Percentiles rank a stretch among this genome's conserved stretches.
These are phyloP conservation scores for Oxytorus armatus DNA, from an alignment of 2,888 invertebrate genomes.

Conservation along the genomic window DNA sequence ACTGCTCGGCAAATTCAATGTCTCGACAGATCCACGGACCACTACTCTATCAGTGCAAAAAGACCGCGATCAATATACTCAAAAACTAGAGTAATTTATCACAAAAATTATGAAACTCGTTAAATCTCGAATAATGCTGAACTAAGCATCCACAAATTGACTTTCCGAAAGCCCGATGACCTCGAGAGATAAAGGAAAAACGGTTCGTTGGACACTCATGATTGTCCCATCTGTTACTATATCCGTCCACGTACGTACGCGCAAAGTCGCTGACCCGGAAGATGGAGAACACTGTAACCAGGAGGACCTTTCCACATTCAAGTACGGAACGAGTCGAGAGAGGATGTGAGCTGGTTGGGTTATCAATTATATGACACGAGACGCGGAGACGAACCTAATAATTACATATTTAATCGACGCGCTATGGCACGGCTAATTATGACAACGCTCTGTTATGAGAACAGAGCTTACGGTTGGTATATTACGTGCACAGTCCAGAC, in stretches of 20 bases:
- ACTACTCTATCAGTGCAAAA: no score
- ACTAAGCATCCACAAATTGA: not conserved
- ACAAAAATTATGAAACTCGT: not conserved
- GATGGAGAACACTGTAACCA: slow-evolving; percentile 16
- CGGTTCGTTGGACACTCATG: slow-evolving; percentile 50
- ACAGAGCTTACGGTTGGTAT: slow-evolving; percentile 12
- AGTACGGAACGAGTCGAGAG: slow-evolving; percentile 22
- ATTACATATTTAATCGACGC: slow-evolving; percentile 56
- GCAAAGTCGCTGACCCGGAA: slow-evolving; percentile 59
- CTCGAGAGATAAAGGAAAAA: slow-evolving; percentile 52
- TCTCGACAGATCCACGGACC: no score
- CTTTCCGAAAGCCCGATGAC: slow-evolving; percentile 37
- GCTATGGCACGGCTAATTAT: slow-evolving; percentile 51
- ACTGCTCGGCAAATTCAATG: no score
- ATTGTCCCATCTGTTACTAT: not conserved
- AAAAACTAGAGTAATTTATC: not conserved
- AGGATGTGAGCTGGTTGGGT: slow-evolving; percentile 35
- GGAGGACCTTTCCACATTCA: slow-evolving; percentile 30
- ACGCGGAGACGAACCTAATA: slow-evolving; percentile 54
- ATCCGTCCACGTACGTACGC: slow-evolving; percentile 17
- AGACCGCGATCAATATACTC: no score
- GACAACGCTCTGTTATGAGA: slow-evolving; percentile 28
- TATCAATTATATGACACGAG: slow-evolving; percentile 57
- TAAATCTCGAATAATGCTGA: not conserved
- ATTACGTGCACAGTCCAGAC: slow-evolving; percentile 20